Conservation (phyloP, 2,888 invertebrate species). For the Lithophane leautieri region DNA sequence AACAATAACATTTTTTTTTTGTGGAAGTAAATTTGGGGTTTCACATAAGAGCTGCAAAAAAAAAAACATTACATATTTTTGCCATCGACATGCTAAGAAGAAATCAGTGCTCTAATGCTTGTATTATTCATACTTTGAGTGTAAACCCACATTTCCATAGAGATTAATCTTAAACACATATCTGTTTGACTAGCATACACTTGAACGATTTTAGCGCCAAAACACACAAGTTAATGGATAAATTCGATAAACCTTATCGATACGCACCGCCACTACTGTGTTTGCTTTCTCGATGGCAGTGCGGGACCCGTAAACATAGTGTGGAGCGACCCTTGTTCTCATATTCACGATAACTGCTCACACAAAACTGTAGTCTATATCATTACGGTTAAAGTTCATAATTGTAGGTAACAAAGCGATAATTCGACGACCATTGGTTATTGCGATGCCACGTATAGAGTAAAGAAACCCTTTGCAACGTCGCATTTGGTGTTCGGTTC, state of each 20-base stretch:
- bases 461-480: conserved; percentile 70
- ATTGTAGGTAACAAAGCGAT: conserved; percentile 39
- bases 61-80: too few species aligned
- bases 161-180: conserved; percentile 69
- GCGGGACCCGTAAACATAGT: conserved; percentile 69
- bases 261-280: conserved; percentile 64
- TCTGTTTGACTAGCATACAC: conserved; percentile 65
- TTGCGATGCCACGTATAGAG: conserved; percentile 65
- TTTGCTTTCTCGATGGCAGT: conserved; percentile 70
- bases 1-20: too few species aligned
- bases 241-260: conserved; percentile 70
- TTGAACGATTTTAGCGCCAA: conserved; percentile 61
- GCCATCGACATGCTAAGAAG: too few species aligned
- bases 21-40: too few species aligned
- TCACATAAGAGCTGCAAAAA: too few species aligned
- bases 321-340: conserved; percentile 56
- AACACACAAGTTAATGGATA: conserved; percentile 65
- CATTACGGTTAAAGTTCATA: conserved; percentile 38
- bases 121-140: conserved; percentile 24
- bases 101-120: conserved; percentile 10
- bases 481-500: conserved; percentile 67
- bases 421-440: conserved; percentile 64
- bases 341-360: conserved; percentile 37
- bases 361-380: conserved; percentile 44
- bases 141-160: conserved; percentile 65